Percentiles rank a stretch among this genome's conserved stretches.
phyloP scores from a whole-genome alignment of 2,113 vertebrate species.

The Empidonax alnorum region DNA sequence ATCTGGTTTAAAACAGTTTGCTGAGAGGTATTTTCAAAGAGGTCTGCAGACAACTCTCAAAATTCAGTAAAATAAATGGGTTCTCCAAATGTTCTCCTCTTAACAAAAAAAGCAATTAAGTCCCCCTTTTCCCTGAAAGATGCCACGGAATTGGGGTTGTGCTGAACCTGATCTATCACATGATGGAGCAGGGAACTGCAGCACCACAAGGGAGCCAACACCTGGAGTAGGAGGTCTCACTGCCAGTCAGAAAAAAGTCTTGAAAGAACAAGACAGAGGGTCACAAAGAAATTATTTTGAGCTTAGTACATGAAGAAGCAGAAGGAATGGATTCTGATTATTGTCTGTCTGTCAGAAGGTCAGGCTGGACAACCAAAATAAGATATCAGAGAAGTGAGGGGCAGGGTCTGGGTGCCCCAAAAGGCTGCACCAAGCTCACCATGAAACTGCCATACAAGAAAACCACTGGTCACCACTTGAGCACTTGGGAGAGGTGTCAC shows the following conservation, averaged over 20 bases:
- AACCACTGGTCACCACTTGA: background rate
- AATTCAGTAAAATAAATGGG: background rate
- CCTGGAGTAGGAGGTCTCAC: background rate
- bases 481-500: background rate
- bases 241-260: background rate
- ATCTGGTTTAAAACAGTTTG: background rate
- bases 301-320: background rate
- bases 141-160: background rate
- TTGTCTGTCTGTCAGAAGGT: background rate
- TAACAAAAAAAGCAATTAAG: background rate
- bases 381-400: rapidly evolving
- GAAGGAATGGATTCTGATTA: background rate
- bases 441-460: background rate
- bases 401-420: background rate
- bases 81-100: background rate
- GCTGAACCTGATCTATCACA: background rate
- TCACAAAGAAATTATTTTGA: background rate
- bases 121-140: background rate
- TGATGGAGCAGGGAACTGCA: background rate
- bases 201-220: background rate
- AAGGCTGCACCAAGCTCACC: background rate
- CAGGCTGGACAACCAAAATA: background rate
- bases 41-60: background rate
- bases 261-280: background rate
- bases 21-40: background rate